A percentile compares a stretch with the other conserved stretches of the same genome.
Conservation (phyloP, 2,113 vertebrate species). For the Grallaria varia region DNA sequence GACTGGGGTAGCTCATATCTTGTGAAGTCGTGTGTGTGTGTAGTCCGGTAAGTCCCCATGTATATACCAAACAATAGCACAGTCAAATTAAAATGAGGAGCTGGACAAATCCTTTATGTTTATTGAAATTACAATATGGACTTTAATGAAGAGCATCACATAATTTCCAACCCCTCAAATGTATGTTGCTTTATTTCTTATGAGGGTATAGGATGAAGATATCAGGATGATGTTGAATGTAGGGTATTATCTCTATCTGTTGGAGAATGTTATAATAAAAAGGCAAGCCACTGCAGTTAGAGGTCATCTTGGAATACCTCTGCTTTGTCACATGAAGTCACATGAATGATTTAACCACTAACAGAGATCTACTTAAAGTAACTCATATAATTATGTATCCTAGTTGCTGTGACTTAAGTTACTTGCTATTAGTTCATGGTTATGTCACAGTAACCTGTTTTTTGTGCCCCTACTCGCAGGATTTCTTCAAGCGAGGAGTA, state of each 20-base stretch:
- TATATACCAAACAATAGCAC: neutral
- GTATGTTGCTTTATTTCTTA: neutral
- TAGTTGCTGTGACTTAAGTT: neutral
- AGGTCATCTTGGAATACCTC: neutral
- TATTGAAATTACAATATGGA: fast-evolving
- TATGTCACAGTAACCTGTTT: neutral
- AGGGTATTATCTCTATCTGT: neutral
- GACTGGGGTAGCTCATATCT: neutral
- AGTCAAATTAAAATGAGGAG: neutral
- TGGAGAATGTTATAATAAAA: neutral
- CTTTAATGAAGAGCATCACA: neutral
- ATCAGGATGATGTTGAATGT: neutral
- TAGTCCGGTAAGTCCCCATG: neutral
- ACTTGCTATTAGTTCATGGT: neutral
- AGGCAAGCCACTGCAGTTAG: neutral
- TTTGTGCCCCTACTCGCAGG: neutral
- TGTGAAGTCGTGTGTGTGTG: neutral
- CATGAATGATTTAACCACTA: neutral
- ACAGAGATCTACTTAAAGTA: neutral
- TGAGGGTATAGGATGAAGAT: neutral
- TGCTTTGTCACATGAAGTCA: neutral
- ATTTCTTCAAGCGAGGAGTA: neutral
- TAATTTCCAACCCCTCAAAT: neutral
- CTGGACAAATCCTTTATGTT: neutral
- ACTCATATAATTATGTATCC: neutral